A percentile compares a stretch with the other conserved stretches of the same genome.
These are phyloP conservation scores for Streptopelia turtur DNA, from an alignment of 2,797 vertebrate genomes.

Conservation along the genomic window DNA sequence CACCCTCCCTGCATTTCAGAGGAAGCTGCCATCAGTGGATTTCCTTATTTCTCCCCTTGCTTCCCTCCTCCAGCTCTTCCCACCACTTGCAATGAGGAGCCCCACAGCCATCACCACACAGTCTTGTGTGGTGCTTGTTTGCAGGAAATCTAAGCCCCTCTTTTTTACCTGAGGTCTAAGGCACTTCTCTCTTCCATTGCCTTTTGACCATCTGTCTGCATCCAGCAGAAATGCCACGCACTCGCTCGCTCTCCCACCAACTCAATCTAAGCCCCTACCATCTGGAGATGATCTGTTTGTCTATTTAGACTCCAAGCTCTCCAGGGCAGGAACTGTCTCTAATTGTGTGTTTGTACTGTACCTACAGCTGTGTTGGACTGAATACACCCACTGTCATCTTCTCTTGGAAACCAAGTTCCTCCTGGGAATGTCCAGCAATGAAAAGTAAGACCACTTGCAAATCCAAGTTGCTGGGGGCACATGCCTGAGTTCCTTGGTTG, in stretches of 20 bases:
- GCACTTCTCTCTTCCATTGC: background rate
- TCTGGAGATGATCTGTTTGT: slow-evolving; percentile 72
- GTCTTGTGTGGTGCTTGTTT: too few relatives aligned
- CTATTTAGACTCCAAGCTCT: slow-evolving; percentile 70
- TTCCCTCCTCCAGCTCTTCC: background rate
- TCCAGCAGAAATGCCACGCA: slow-evolving; percentile 55
- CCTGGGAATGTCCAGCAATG: slow-evolving; percentile 58
- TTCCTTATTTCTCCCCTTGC: background rate
- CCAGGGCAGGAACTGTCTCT: slow-evolving; percentile 67
- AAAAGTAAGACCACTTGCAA: slow-evolving; percentile 69
- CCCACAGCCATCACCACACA: background rate
- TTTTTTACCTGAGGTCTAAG: background rate
- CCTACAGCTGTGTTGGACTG: slow-evolving; percentile 71
- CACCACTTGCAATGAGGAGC: background rate
- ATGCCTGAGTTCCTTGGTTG: slow-evolving; percentile 63
- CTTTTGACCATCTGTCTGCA: background rate
- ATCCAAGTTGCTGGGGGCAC: slow-evolving; percentile 63
- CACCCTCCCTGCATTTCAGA: background rate
- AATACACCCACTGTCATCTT: slow-evolving; percentile 70
- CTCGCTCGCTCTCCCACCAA: slow-evolving; percentile 52
- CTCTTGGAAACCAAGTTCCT: slow-evolving; percentile 59
- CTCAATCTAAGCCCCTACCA: slow-evolving; percentile 58
- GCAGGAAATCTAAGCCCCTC: background rate
- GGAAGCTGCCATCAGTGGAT: background rate
- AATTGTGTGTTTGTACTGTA: slow-evolving; percentile 62